phyloP scores from a whole-genome alignment of 2,888 invertebrate genomes.

The Eristalinus aeneus region DNA sequence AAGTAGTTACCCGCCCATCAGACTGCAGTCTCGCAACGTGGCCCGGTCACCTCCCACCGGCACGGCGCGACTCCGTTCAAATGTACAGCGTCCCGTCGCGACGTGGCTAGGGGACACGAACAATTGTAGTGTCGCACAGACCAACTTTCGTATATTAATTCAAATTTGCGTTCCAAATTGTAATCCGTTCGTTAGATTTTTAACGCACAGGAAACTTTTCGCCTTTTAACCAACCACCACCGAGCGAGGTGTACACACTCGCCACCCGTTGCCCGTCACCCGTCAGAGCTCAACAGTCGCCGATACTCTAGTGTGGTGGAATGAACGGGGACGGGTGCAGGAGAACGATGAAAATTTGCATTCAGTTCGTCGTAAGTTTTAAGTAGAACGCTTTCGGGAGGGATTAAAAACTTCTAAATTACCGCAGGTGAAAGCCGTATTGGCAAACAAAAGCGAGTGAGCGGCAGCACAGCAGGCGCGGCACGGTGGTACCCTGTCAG shows the following conservation, averaged over 20 bases:
- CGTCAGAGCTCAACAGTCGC: constrained; percentile 3
- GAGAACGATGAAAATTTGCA: constrained; percentile 24
- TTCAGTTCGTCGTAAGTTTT: constrained; percentile 22
- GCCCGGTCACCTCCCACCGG: neutral
- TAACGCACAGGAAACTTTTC: constrained; percentile 26
- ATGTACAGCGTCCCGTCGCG: neutral
- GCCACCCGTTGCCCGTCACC: neutral
- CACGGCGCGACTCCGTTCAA: no score
- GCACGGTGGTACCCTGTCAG: constrained; percentile 11
- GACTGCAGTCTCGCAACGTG: neutral
- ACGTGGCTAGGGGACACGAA: neutral
- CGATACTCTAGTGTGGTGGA: neutral
- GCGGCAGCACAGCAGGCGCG: neutral
- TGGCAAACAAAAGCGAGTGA: constrained; percentile 9
- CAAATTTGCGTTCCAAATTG: constrained; percentile 44
- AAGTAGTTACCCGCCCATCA: neutral
- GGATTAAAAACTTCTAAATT: constrained; percentile 50
- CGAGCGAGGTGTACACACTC: neutral
- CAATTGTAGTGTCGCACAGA: constrained; percentile 14
- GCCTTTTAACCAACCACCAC: neutral
- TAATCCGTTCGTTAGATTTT: constrained; percentile 39
- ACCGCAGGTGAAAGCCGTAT: constrained; percentile 27
- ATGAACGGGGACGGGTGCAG: neutral
- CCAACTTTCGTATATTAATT: constrained; percentile 26
- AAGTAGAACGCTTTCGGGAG: constrained; percentile 41